A percentile compares a stretch with the other conserved stretches of the same genome.
Evolutionary conservation across 2,797 vertebrate genomes (phyloP).

Genomic region (Amniataba percoides): DNA sequence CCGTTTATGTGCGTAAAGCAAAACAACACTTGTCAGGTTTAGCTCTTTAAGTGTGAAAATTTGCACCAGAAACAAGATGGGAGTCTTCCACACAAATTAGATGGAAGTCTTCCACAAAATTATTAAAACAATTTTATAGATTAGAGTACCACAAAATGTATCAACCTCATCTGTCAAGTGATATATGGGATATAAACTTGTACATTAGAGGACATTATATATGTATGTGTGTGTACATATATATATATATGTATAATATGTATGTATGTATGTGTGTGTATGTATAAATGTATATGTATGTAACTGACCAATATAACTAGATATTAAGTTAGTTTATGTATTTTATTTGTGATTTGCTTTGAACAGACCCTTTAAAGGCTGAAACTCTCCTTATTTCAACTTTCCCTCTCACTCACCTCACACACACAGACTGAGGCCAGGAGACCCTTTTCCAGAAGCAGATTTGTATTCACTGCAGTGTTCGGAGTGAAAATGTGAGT

Average conservation of each 20-base stretch:
- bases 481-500: not conserved
- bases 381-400: constrained; percentile 5
- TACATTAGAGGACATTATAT: no score
- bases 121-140: not conserved
- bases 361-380: not conserved
- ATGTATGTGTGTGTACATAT: no score
- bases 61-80: not conserved
- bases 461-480: constrained; percentile 20
- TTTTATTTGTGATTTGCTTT: not conserved
- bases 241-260: no score
- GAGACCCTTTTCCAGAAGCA: not conserved
- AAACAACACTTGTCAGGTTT: not conserved
- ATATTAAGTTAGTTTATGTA: not conserved
- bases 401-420: not conserved
- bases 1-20: not conserved
- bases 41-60: not conserved
- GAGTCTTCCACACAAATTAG: not conserved
- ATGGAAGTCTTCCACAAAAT: not conserved
- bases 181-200: not conserved
- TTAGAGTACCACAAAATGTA: not conserved
- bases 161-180: not conserved
- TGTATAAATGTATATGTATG: no score
- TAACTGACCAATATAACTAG: not conserved
- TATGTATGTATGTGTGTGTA: no score
- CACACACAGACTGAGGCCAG: not conserved